Conservation (phyloP, 2,113 vertebrate genomes). For the Pterocles burchelli region DNA sequence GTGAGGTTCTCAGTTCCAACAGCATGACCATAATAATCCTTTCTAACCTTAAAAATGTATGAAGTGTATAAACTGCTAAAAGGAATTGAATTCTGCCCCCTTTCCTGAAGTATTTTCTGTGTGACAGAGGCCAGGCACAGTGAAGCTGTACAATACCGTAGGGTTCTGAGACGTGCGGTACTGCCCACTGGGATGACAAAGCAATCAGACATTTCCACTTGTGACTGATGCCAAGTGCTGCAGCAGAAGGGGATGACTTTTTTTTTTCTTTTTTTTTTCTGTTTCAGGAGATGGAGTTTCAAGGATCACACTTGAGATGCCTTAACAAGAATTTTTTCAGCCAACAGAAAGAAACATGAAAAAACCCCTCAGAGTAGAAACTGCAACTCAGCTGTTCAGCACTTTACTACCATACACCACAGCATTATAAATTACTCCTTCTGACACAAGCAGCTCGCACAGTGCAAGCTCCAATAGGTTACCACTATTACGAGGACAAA, state of each 20-base stretch:
- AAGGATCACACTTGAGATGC: slow-evolving; percentile 18
- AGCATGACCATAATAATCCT: background rate
- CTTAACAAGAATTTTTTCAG: slow-evolving; percentile 22
- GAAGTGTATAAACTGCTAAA: background rate
- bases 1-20: background rate
- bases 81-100: background rate
- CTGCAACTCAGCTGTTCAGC: slow-evolving; percentile 5
- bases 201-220: slow-evolving; percentile 44
- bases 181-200: slow-evolving; percentile 54
- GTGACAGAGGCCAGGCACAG: background rate
- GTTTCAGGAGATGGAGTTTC: slow-evolving; percentile 2
- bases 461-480: background rate
- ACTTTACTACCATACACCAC: background rate
- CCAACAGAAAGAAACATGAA: background rate
- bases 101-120: background rate
- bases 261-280: slow-evolving; percentile 18
- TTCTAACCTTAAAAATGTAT: background rate
- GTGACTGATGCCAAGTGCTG: slow-evolving; percentile 40
- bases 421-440: background rate
- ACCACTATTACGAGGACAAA: background rate
- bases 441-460: background rate
- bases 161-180: background rate
- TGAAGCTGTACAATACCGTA: background rate
- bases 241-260: slow-evolving; percentile 19
- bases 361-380: background rate